A percentile compares a stretch with the other conserved stretches of the same genome.
Evolutionary conservation across 2,797 vertebrate genomes (phyloP).

Genomic region (Malacoraja senta): DNA sequence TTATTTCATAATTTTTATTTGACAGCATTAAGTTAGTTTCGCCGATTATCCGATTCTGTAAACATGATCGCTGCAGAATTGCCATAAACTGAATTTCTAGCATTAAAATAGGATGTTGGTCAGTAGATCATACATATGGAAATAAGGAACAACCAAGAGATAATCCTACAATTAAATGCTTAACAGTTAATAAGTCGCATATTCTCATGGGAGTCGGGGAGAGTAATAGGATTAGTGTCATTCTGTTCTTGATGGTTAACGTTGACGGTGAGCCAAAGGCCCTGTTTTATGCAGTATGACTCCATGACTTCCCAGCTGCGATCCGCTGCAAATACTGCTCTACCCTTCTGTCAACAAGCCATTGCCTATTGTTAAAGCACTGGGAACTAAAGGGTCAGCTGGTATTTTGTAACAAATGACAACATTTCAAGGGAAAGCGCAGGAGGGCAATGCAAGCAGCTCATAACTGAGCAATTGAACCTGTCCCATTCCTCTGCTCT

Average conservation of each 20-base stretch:
- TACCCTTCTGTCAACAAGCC: background rate
- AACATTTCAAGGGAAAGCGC: background rate
- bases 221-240: too few relatives aligned
- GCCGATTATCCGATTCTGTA: background rate
- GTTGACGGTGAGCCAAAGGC: too few relatives aligned
- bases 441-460: too few relatives aligned
- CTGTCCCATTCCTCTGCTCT: too few relatives aligned
- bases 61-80: background rate
- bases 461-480: too few relatives aligned
- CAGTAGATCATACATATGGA: background rate
- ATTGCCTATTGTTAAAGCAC: background rate
- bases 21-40: too few relatives aligned
- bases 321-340: background rate
- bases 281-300: too few relatives aligned
- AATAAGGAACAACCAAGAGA: background rate
- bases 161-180: background rate
- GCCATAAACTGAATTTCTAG: background rate
- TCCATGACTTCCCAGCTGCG: background rate
- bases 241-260: too few relatives aligned
- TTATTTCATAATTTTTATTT: too few relatives aligned
- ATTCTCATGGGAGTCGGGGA: background rate
- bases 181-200: background rate
- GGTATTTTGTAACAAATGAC: background rate
- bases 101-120: background rate
- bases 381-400: background rate